Base-by-base conservation (phyloP, 2,888 invertebrate genomes). In the Drosophila koepferae region DNA sequence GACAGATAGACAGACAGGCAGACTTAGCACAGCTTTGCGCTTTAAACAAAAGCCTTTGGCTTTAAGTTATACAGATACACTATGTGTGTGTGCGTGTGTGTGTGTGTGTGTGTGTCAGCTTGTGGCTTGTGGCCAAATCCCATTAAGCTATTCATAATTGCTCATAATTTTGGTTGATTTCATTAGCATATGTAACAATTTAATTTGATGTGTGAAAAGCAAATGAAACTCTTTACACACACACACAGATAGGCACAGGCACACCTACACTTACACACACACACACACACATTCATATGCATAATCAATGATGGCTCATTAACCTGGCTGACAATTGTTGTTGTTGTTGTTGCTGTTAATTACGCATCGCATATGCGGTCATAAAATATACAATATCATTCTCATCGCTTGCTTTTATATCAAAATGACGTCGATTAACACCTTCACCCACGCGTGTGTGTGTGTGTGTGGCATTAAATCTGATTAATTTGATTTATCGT, bases 251-350 rank as follows among this genome's bases (percentile, higher is more conserved):
- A 41, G 41, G 40, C n/a, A 28, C 23, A 9, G 41, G 40, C 23
- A 40, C 23, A 9, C 5, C 65, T 61, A 58, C 59, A 72, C 28
- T 2, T 20, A 40, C 23, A 9, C 9, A 49, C 62, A 53, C 78
- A 58, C 65, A 71, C 14, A 41, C 31, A 6, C 43, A 31, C 4
- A 67, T 82, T 69, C 70, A 72, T 86, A 83, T 81, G 84, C 89
- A 89, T 89, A 89, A 89, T 86, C 89, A 86, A 86, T 86, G 86
- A 84, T 77, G 86, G 72, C 87, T 89, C 89, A 89, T 86, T 89
- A 89, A 87, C 87, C 85, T 80, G 89, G 53, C 84, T 71, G 63
- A 55, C 64, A 67, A 67, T 38, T 70, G 41, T 44, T 75, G 61
- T 88, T 84, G 76, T 54, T 84, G 76, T 54, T 82, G 84, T 54